These are phyloP conservation scores for Tiphia femorata DNA, from an alignment of 2,888 invertebrate species.

Conservation along the genomic window DNA sequence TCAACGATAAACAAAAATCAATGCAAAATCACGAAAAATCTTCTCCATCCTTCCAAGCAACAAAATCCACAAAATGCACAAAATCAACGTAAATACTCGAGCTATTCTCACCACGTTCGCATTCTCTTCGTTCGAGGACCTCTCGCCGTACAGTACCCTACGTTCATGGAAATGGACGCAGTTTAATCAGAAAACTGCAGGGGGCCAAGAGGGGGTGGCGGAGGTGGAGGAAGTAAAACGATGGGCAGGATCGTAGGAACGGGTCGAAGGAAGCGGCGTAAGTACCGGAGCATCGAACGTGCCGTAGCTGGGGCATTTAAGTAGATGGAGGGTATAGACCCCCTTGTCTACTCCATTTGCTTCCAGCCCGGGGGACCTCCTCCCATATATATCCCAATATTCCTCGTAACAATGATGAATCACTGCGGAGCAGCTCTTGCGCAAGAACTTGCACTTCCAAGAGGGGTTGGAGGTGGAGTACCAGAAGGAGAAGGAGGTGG, in stretches of 20 bases:
- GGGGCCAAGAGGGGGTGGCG: slow-evolving; percentile 17
- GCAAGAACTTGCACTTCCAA: slow-evolving; percentile 51
- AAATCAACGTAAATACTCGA: too few relatives aligned
- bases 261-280: slow-evolving; percentile 7
- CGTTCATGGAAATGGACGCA: slow-evolving; percentile 42
- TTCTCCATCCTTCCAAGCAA: too few relatives aligned
- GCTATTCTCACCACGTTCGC: too few relatives aligned
- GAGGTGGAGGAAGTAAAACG: too few relatives aligned
- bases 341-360: slow-evolving; percentile 53
- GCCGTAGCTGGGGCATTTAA: slow-evolving; percentile 54
- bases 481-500: too few relatives aligned
- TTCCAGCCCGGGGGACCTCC: slow-evolving; percentile 47
- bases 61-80: too few relatives aligned
- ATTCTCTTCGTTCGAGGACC: slow-evolving; percentile 32
- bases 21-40: too few relatives aligned
- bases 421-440: slow-evolving; percentile 51
- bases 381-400: slow-evolving; percentile 57
- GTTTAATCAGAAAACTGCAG: slow-evolving; percentile 55
- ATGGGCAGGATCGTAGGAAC: background rate
- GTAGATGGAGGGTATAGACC: slow-evolving; percentile 53
- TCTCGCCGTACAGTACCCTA: slow-evolving; percentile 37
- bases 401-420: slow-evolving; percentile 55
- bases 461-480: background rate
- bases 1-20: too few relatives aligned
- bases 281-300: slow-evolving; percentile 39